phyloP scores from a whole-genome alignment of 2,888 invertebrate genomes.

The Ceriagrion tenellum region DNA sequence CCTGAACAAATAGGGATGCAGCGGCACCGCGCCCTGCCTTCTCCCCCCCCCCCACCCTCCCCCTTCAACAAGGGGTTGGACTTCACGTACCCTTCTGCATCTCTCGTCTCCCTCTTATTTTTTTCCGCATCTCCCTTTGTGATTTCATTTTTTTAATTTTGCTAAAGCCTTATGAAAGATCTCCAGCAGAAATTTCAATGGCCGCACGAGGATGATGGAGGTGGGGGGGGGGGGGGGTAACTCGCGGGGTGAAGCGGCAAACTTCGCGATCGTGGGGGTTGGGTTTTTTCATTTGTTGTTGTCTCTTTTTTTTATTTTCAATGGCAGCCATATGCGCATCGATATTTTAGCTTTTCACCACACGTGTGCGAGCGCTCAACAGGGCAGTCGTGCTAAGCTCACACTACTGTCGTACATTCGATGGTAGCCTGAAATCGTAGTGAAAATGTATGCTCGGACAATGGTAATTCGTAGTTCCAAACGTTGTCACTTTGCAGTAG shows the following conservation, averaged over 20 bases:
- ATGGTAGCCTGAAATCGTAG: no score
- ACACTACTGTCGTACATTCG: no score
- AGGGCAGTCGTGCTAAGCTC: no score
- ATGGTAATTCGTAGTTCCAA: no score
- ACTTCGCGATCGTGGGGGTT: neutral
- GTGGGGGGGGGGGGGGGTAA: neutral
- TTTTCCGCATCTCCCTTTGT: neutral
- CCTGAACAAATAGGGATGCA: constrained; percentile 30
- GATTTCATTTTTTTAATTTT: neutral
- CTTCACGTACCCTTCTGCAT: neutral
- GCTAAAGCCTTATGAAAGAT: neutral
- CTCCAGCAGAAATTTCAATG: neutral
- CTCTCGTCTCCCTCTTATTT: neutral
- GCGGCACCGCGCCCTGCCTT: neutral
- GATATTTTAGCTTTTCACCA: neutral
- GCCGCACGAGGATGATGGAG: neutral
- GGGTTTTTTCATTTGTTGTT: neutral
- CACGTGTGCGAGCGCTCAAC: neutral
- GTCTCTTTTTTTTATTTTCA: neutral
- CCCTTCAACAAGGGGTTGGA: neutral
- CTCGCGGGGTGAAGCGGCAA: neutral
- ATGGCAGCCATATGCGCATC: neutral
- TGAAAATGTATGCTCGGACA: no score
- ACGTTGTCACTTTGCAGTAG: no score
- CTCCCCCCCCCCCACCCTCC: neutral